Evolutionary conservation across 2,888 invertebrate species (phyloP).

Genomic region (Aromia moschata): DNA sequence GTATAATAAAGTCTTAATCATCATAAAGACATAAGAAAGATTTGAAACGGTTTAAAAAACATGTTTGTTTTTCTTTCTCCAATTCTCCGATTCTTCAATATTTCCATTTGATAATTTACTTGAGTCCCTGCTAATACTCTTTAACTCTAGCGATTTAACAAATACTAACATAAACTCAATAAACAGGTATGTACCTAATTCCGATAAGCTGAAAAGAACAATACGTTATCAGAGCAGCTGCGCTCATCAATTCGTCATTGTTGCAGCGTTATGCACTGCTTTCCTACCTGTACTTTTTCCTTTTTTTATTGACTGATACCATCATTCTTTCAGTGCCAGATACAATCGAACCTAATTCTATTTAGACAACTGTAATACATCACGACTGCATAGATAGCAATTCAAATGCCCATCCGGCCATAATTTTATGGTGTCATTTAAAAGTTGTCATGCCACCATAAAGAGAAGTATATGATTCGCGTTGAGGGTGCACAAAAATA

Average conservation of each 20-base stretch:
- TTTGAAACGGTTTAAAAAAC: no score
- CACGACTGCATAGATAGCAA: conserved; percentile 6
- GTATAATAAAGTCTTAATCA: no score
- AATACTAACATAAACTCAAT: no score
- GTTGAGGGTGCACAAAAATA: no score
- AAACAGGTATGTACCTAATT: neutral
- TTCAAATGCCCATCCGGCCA: conserved; percentile 2
- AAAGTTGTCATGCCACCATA: conserved; percentile 5
- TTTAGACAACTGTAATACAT: conserved; percentile 4
- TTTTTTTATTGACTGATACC: neutral
- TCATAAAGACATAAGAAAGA: no score
- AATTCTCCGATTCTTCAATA: no score
- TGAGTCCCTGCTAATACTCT: no score
- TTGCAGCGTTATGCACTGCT: neutral
- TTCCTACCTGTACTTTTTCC: neutral
- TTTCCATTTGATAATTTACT: no score
- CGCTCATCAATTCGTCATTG: conserved; percentile 1
- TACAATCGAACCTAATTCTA: conserved; percentile 2
- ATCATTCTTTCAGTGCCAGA: neutral
- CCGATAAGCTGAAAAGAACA: neutral
- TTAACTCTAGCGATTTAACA: no score
- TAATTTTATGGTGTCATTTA: conserved; percentile 1
- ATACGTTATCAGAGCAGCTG: neutral
- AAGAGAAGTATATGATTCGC: no score
- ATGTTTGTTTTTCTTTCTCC: no score